Evolutionary conservation across 2,113 vertebrate genomes (phyloP), one percentile per base, ranked within the genome.

Genomic region (Cairina moschata): DNA sequence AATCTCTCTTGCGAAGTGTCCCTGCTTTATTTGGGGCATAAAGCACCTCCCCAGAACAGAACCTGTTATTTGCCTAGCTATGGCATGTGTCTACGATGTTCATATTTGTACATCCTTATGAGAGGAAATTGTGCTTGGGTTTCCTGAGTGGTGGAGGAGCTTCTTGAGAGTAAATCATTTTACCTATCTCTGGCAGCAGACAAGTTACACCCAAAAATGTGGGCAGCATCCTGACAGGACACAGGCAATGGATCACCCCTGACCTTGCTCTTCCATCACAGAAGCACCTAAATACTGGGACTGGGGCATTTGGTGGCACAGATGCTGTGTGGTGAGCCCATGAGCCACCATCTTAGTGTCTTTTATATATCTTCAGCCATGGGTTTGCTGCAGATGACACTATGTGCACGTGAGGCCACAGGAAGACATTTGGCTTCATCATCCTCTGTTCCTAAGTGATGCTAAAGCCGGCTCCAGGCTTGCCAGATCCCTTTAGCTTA

Each of bases 21-120:
- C 38, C 73, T 79, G 74, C 67, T 95, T 92, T 89, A 84, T 94
- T 94, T 81, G 50, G 72, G 65, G 50, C 32, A 36, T 54, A 73
- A 91, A 91, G 63, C 34, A 74, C 31, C 60, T 89, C 56, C 65
- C 29, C 2, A 3, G 81, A 77, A 84, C 50, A 94, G 60, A 96
- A 50, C 68, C 76, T 86, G n/a, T 44, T 84, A 63, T 67, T 78
- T 81, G 28, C 46, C 46, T 84, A 84, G 65, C 60, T 71, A 40
- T 29, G 50, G 25, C 4, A 1, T 78, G 17, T 88, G 84, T 93
- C 59, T 96, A 74, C 89, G 86, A 91, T 6, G 3, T 32, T 40
- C 42, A 6, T 66, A 92, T 91, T 84, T 46, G 59, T 82, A 3
- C 36, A 25, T n/a, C 59, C 13, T 34, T 80, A 54, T 16, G 75